Evolutionary conservation across 2,113 vertebrate species (phyloP).

Genomic region (Tiliqua scincoides): DNA sequence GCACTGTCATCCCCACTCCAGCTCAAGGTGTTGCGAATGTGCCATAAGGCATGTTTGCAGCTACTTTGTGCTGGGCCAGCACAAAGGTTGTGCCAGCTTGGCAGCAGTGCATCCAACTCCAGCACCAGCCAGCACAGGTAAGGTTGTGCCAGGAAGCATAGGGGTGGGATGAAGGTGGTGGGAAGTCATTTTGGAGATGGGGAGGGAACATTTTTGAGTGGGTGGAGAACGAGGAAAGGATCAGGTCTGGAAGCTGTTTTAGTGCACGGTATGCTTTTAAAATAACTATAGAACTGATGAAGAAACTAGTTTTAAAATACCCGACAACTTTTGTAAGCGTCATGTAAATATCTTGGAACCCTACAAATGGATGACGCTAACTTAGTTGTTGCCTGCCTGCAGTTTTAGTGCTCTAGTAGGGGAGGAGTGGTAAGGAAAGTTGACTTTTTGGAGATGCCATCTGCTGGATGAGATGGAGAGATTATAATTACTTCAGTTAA

Average conservation of each 20-base stretch:
- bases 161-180: no score
- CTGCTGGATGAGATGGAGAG: slow-evolving; percentile 32
- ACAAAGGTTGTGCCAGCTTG: no score
- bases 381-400: not conserved
- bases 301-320: slow-evolving; percentile 11
- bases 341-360: not conserved
- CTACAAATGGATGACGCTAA: not conserved
- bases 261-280: not conserved
- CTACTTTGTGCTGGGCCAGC: no score
- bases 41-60: no score
- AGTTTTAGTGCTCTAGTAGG: slow-evolving; percentile 15
- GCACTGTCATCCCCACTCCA: no score
- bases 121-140: no score
- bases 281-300: not conserved
- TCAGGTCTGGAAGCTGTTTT: not conserved
- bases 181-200: no score
- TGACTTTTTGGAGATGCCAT: slow-evolving; percentile 17
- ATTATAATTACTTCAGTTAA: slow-evolving; percentile 38
- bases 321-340: slow-evolving; percentile 55
- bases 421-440: slow-evolving; percentile 9
- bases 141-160: no score
- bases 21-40: no score
- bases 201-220: no score
- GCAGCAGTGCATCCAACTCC: no score
- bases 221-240: no score